These are phyloP conservation scores for Puffinus mauretanicus DNA, from an alignment of 2,113 vertebrate genomes.

Conservation along the genomic window DNA sequence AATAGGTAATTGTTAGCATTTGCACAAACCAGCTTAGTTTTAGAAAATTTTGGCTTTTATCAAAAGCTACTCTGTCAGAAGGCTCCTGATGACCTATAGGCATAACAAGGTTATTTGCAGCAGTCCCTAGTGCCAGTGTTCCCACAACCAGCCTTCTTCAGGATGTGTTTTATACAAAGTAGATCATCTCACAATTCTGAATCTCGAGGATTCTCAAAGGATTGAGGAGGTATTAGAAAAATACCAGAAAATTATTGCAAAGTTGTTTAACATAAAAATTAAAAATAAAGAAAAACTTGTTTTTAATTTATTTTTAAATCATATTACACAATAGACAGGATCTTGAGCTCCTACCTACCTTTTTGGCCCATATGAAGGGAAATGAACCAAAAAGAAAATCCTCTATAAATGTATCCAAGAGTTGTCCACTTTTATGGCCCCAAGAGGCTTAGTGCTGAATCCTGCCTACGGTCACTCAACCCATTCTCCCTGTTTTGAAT, in stretches of 20 bases:
- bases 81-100: background rate
- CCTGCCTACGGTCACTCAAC: background rate
- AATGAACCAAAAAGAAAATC: background rate
- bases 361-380: background rate
- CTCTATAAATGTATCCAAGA: background rate
- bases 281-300: background rate
- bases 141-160: background rate
- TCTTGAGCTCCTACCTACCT: background rate
- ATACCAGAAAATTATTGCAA: background rate
- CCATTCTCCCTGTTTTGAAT: background rate
- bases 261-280: background rate
- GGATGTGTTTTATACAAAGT: background rate
- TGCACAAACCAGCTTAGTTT: background rate
- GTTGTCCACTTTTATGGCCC: background rate
- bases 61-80: background rate
- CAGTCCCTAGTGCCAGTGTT: background rate
- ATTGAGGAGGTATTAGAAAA: background rate
- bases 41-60: background rate
- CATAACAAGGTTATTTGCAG: background rate
- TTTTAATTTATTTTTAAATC: background rate
- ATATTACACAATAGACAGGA: background rate
- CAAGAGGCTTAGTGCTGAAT: background rate
- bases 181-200: background rate
- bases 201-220: background rate
- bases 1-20: background rate